These are phyloP conservation scores for Odontomyia ornata DNA, from an alignment of 2,888 invertebrate genomes.

Conservation along the genomic window DNA sequence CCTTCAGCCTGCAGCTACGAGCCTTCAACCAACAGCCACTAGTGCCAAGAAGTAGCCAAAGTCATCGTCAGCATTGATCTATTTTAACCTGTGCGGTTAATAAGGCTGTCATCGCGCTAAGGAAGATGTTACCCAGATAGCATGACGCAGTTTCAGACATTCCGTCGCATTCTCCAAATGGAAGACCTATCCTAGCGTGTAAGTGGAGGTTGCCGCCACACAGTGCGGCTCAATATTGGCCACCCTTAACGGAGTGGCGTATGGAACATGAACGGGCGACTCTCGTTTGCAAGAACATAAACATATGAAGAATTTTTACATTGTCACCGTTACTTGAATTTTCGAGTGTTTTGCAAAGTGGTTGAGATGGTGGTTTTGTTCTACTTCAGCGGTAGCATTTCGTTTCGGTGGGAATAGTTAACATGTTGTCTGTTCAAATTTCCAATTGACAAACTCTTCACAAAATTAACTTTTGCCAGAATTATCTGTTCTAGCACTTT, in stretches of 20 bases:
- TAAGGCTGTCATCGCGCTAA: slow-evolving; percentile 44
- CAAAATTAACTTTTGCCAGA: no score
- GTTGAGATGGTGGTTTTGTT: background rate
- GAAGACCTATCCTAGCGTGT: slow-evolving; percentile 26
- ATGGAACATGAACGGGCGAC: slow-evolving; percentile 6
- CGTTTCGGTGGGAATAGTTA: background rate
- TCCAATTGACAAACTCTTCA: no score
- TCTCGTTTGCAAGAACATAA: slow-evolving; percentile 1
- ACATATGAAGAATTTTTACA: slow-evolving; percentile 33
- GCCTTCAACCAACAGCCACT: no score
- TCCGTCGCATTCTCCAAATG: background rate
- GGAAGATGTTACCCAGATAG: slow-evolving; percentile 28
- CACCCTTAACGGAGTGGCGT: background rate
- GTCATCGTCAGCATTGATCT: slow-evolving; percentile 42
- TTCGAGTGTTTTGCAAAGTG: background rate
- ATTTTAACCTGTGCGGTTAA: slow-evolving; percentile 47
- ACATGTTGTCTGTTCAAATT: background rate
- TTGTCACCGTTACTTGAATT: slow-evolving; percentile 40
- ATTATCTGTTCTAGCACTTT: no score
- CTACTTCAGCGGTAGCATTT: background rate
- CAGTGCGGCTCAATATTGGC: background rate
- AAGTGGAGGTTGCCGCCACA: background rate
- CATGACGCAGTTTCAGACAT: slow-evolving; percentile 33
- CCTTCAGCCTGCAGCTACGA: no score
- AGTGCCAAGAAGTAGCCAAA: no score